phyloP scores from a whole-genome alignment of 1,140 invertebrate species.

The Nilaparvata lugens region DNA sequence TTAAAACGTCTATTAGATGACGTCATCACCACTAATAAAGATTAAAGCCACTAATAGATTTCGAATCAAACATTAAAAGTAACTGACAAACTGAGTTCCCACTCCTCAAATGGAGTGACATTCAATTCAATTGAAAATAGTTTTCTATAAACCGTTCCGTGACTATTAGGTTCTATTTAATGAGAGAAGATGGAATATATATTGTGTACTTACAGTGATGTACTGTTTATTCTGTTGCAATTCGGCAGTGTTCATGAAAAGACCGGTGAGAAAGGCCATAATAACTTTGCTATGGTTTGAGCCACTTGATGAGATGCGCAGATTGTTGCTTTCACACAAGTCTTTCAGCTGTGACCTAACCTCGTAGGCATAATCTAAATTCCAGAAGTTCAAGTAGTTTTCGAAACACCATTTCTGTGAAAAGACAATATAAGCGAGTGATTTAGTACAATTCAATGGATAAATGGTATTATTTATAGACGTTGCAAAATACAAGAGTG shows the following conservation, averaged over 20 bases:
- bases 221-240: constrained; percentile 66
- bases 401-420: constrained; percentile 79
- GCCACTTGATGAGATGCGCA: constrained; percentile 64
- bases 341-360: constrained; percentile 74
- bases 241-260: constrained; percentile 87
- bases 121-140: too few species aligned
- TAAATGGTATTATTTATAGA: neutral
- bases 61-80: too few species aligned
- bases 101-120: too few species aligned
- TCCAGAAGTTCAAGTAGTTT: constrained; percentile 79
- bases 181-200: too few species aligned
- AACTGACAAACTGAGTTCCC: too few species aligned
- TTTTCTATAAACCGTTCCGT: too few species aligned
- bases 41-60: too few species aligned
- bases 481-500: too few species aligned
- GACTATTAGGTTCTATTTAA: too few species aligned
- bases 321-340: constrained; percentile 59
- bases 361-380: constrained; percentile 71
- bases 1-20: too few species aligned
- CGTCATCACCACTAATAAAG: too few species aligned
- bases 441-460: neutral
- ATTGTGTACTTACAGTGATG: constrained; percentile 59
- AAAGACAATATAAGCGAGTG: constrained; percentile 24
- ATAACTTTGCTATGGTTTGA: constrained; percentile 59
- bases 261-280: constrained; percentile 68